phyloP scores from a whole-genome alignment of 1,140 invertebrate species.

The Drosophila bocki region DNA sequence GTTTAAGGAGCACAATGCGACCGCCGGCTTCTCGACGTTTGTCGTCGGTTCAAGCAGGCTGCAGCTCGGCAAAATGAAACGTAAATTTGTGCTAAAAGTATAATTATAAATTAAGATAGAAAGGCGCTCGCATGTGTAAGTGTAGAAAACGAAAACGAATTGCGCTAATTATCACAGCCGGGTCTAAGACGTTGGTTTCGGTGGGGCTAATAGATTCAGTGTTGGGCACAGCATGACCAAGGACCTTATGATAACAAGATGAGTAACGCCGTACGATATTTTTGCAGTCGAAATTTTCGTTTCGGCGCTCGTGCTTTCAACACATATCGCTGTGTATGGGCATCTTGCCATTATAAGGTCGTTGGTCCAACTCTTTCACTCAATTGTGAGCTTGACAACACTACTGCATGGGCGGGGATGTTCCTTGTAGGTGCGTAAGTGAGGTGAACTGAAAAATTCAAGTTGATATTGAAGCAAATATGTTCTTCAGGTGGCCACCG shows the following conservation, averaged over 20 bases:
- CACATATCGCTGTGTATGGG: background rate
- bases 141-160: slow-evolving; percentile 65
- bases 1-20: slow-evolving; percentile 37
- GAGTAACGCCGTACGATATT: background rate
- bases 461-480: slow-evolving; percentile 16
- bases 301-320: too few species aligned
- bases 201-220: slow-evolving; percentile 50
- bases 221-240: background rate
- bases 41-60: slow-evolving; percentile 10
- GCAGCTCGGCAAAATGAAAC: slow-evolving; percentile 51
- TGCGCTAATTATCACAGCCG: slow-evolving; percentile 83
- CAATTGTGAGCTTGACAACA: slow-evolving; percentile 2
- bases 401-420: slow-evolving; percentile 21
- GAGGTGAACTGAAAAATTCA: slow-evolving; percentile 35
- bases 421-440: slow-evolving; percentile 28
- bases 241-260: background rate
- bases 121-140: slow-evolving; percentile 35
- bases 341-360: background rate
- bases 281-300: background rate
- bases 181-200: slow-evolving; percentile 77
- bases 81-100: slow-evolving; percentile 57
- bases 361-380: background rate
- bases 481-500: slow-evolving; percentile 34
- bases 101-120: slow-evolving; percentile 45
- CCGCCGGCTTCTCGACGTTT: slow-evolving; percentile 1